Percentiles rank a stretch among this genome's conserved stretches.
Evolutionary conservation across 2,888 invertebrate species (phyloP).

Genomic region (Morpho achilles): DNA sequence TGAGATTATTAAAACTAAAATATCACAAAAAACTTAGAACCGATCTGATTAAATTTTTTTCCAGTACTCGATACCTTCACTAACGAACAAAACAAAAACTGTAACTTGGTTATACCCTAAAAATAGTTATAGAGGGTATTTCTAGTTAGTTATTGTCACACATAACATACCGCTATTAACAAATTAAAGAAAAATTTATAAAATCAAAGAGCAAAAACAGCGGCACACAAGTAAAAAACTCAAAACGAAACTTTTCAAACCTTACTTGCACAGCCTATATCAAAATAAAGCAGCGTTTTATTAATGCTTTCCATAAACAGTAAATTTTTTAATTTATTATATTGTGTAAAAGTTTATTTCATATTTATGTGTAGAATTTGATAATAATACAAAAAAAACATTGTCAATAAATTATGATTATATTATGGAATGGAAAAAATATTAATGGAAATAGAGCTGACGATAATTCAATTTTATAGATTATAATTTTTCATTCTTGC

Average conservation of each 20-base stretch:
- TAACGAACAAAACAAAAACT: slow-evolving; percentile 25
- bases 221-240: slow-evolving; percentile 58
- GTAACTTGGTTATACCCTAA: slow-evolving; percentile 16
- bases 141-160: slow-evolving; percentile 32
- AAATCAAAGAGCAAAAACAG: slow-evolving; percentile 63
- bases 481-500: no score
- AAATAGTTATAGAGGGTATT: slow-evolving; percentile 27
- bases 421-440: no score
- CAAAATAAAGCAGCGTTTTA: slow-evolving; percentile 36
- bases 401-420: no score
- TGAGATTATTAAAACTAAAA: slow-evolving; percentile 20
- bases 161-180: slow-evolving; percentile 37
- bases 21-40: slow-evolving; percentile 21
- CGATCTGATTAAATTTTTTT: slow-evolving; percentile 2
- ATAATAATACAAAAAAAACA: no score
- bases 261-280: slow-evolving; percentile 25
- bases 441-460: no score
- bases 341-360: no score
- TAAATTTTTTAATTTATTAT: no score
- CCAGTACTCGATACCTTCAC: slow-evolving; percentile 17
- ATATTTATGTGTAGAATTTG: no score
- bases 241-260: slow-evolving; percentile 49
- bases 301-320: slow-evolving; percentile 11
- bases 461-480: no score
- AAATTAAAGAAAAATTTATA: slow-evolving; percentile 39